Base-by-base conservation (phyloP, 2,888 invertebrate species). In the Morinoia aosen region DNA sequence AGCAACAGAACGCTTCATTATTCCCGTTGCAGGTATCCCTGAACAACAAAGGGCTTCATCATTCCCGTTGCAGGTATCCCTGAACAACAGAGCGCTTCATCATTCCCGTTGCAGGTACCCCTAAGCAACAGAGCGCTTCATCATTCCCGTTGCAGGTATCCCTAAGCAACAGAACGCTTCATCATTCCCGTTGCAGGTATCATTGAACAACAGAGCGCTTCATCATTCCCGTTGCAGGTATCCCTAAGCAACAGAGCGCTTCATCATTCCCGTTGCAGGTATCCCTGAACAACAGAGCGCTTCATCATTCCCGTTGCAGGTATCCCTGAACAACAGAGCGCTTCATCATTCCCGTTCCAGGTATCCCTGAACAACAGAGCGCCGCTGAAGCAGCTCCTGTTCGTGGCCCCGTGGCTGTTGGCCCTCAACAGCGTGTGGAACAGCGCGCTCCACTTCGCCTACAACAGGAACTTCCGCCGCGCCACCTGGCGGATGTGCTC, bases 371-470 rank as follows among this genome's bases (percentile, higher is more conserved):
- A 96, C 95, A 95, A 96, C 95, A 88, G 95, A 48, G 95, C 95
- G 8, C 96, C 96, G 12, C 90, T 96, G 39, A 95, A 95, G 48
- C 96, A 96, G 94, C 95, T 96, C 61, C 95, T 96, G 10, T 96
- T 96, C 95, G 95, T 96, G 16, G 96, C 96, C 0, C 96, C 96
- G 39, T 96, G 96, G 96, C 95, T 96, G 58, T 93, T 96, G 96
- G 96, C 96, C 4, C 96, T 96, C 61, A 96, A 96, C 95, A 96
- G 96, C 95, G 95, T 96, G 40, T 96, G 96, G 96, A 96, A 96
- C 93, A 95, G 95, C 90, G 95, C 95, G 16, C 96, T 96, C 11
- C 96, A 96, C 61, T 95, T 96, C 91, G 93, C 90, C 76, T 96
- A 96, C 91, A 96, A 96, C 90, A 95, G 95, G 40, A 96, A 96